Base-by-base conservation (phyloP, 2,113 vertebrate species). In the Gobiocypris rarus region DNA sequence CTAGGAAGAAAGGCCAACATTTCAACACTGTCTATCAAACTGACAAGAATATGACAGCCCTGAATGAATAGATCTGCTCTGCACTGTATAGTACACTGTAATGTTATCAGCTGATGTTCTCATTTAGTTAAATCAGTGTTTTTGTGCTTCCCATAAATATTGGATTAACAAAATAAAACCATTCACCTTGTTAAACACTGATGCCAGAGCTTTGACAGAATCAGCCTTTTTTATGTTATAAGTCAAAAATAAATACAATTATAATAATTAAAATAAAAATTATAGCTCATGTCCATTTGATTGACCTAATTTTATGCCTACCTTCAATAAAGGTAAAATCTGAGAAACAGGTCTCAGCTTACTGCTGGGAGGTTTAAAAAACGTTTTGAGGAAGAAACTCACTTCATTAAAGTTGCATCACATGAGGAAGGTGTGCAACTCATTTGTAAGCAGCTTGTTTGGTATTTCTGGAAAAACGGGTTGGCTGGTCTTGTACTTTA, bases 381-480 rank as follows among this genome's bases (percentile, higher is more conserved):
- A 1, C 34, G 26, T 75, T 78, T 78, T 74, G 22, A 24, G 13
- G 34, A 26, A 78, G 34, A 38, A 59, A 17, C 54, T 4, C 1
- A 8, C 41, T 9, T n/a, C 71, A 50, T n/a, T 50, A 48, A 45
- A 22, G 41, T 65, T 48, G 41, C 59, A 50, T 67, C 41, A 67
- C 77, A 34, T 54, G 77, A 65, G 56, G 45, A 76, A 31, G 82
- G 48, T 28, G 74, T 54, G 26, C n/a, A 58, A 43, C 34, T 45
- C 38, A 78, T 84, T 84, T 43, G 48, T 26, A 54, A 43, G 43
- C 28, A 11, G 34, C 61, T 70, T 45, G 63, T 34, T 67, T 31
- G 63, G 63, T 78, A 59, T 70, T 78, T 84, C 63, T 69, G 75
- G 63, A 84, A 65, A 56, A 78, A 76, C 63, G 31, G 61, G 83